phyloP scores from a whole-genome alignment of 2,888 invertebrate genomes.

The Holacanthella duospinosa region DNA sequence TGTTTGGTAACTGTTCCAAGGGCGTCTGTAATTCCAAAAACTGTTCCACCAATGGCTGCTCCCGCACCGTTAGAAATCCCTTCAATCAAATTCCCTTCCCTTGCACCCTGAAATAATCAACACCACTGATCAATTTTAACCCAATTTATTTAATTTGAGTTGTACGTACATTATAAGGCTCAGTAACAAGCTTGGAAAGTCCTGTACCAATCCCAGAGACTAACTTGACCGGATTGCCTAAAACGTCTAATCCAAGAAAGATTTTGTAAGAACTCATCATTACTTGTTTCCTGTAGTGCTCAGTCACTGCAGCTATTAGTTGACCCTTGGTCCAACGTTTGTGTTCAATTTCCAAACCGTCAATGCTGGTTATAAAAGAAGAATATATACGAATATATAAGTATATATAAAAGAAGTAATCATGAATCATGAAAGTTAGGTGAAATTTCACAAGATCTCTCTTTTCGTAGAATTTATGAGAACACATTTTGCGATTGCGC shows the following conservation, averaged over 20 bases:
- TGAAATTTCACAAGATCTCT: too few species aligned
- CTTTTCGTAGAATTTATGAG: too few species aligned
- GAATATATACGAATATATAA: too few species aligned
- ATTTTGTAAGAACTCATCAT: not conserved
- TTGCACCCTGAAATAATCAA: not conserved
- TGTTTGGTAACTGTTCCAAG: not conserved
- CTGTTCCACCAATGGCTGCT: not conserved
- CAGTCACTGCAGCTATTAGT: not conserved
- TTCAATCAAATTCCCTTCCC: conserved; percentile 6
- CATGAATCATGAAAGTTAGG: too few species aligned
- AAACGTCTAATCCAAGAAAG: not conserved
- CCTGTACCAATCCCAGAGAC: not conserved
- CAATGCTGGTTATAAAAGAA: not conserved
- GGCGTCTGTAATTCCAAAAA: not conserved
- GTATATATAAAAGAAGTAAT: too few species aligned
- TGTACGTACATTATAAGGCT: conserved; percentile 1
- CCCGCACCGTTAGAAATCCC: conserved; percentile 6
- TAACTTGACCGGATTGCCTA: conserved; percentile 7
- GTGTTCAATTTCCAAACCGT: not conserved
- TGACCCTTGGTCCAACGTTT: not conserved
- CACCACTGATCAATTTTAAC: not conserved
- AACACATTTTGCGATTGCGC: too few species aligned
- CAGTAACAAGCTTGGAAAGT: not conserved
- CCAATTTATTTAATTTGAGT: not conserved
- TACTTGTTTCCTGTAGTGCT: not conserved